A percentile compares a stretch with the other conserved stretches of the same genome.
Evolutionary conservation across 2,113 vertebrate genomes (phyloP).

Genomic region (Lanius ludovicianus): DNA sequence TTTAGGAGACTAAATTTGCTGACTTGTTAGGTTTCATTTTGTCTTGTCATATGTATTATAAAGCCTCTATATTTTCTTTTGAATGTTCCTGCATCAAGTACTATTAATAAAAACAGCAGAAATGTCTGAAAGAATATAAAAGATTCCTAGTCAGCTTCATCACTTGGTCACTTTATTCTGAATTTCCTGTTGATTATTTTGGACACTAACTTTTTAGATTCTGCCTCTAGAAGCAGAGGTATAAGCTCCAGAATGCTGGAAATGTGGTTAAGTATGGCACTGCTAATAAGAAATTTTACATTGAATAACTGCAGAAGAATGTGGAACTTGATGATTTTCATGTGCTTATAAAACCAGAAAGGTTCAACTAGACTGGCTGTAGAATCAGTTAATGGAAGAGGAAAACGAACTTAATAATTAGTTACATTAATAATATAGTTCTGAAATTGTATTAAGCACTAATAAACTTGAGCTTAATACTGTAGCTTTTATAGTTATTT

Average conservation of each 20-base stretch:
- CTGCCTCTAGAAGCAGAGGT: neutral
- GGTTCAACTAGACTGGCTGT: neutral
- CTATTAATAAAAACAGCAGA: neutral
- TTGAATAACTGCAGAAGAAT: neutral
- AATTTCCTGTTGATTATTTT: neutral
- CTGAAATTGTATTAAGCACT: neutral
- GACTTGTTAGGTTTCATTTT: neutral
- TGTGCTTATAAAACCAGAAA: neutral
- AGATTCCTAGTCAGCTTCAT: neutral
- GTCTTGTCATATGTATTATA: neutral
- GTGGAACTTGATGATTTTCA: neutral
- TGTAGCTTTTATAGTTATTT: neutral
- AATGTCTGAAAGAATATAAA: neutral
- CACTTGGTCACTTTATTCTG: neutral
- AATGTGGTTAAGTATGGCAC: neutral
- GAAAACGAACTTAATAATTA: neutral
- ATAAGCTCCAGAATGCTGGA: neutral
- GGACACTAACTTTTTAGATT: neutral
- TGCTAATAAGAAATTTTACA: neutral
- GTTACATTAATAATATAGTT: neutral
- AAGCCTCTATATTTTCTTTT: neutral
- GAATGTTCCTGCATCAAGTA: neutral
- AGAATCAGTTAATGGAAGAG: neutral
- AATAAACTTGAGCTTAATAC: neutral
- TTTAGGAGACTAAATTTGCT: neutral